Percentiles rank a stretch among this genome's conserved stretches.
Conservation (phyloP, 2,888 invertebrate genomes). For the Pachliopta kotzebuea region DNA sequence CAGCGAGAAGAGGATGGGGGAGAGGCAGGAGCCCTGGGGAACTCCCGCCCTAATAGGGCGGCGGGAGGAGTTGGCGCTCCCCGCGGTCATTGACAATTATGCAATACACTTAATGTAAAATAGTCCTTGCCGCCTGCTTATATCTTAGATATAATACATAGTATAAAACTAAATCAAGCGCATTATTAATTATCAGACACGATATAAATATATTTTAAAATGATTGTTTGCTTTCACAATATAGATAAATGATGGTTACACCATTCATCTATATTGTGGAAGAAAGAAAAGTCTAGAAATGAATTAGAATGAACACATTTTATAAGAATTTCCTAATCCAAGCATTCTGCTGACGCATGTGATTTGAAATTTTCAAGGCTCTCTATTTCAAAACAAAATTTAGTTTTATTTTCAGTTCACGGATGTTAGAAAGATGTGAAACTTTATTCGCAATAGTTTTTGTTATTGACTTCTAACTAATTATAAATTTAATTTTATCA, state of each 20-base stretch:
- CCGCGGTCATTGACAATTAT: background rate
- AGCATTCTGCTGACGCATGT: background rate
- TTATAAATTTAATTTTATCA: no score
- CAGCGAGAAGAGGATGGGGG: no score
- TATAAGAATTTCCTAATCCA: background rate
- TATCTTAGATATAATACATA: background rate
- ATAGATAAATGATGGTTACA: background rate
- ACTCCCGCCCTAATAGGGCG: no score
- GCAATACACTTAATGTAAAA: constrained; percentile 1
- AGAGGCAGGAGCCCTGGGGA: no score
- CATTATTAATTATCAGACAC: background rate
- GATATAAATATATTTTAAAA: background rate
- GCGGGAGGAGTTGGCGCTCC: no score
- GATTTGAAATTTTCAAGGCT: background rate
- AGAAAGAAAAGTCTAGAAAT: no score
- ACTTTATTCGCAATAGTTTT: no score
- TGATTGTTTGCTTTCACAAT: background rate
- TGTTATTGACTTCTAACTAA: no score
- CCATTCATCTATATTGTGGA: no score
- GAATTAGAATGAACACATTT: background rate
- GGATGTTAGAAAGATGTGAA: no score
- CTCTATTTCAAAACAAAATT: background rate
- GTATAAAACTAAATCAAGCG: background rate
- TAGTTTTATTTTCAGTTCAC: background rate
- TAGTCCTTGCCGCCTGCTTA: background rate